Evolutionary conservation across 2,113 vertebrate species (phyloP).

Genomic region (Scytalopus superciliaris): DNA sequence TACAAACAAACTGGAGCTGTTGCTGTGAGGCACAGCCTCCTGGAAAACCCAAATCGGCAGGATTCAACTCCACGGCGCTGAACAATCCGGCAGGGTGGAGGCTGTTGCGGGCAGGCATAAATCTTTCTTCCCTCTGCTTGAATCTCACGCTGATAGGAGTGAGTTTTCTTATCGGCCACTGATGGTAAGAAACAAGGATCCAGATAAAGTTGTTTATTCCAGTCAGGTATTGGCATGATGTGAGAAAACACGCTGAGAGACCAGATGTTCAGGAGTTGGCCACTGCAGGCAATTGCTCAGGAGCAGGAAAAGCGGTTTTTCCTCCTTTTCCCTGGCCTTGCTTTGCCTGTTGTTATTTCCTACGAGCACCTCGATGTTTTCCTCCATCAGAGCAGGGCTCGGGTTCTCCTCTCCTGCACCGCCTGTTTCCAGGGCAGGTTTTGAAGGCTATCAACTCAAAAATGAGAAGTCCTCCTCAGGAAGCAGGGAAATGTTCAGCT

Average conservation of each 20-base stretch:
- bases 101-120: background rate
- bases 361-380: background rate
- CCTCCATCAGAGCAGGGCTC: background rate
- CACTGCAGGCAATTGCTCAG: background rate
- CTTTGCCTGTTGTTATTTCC: slow-evolving; percentile 36
- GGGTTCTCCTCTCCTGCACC: background rate
- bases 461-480: background rate
- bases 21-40: background rate
- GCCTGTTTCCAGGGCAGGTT: background rate
- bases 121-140: slow-evolving; percentile 18
- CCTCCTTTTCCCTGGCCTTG: slow-evolving; percentile 11
- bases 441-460: background rate
- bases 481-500: background rate
- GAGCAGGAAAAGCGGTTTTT: slow-evolving; percentile 43
- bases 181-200: slow-evolving; percentile 40
- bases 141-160: slow-evolving; percentile 48
- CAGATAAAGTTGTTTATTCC: slow-evolving; percentile 64
- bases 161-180: slow-evolving; percentile 32
- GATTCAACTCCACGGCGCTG: too few species aligned
- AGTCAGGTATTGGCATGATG: slow-evolving; percentile 44
- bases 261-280: slow-evolving; percentile 36
- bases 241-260: slow-evolving; percentile 36
- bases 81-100: slow-evolving; percentile 48
- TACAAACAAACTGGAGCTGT: too few species aligned
- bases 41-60: background rate